phyloP scores from a whole-genome alignment of 1,140 invertebrate genomes.

The Pemphigus obesinymphae region DNA sequence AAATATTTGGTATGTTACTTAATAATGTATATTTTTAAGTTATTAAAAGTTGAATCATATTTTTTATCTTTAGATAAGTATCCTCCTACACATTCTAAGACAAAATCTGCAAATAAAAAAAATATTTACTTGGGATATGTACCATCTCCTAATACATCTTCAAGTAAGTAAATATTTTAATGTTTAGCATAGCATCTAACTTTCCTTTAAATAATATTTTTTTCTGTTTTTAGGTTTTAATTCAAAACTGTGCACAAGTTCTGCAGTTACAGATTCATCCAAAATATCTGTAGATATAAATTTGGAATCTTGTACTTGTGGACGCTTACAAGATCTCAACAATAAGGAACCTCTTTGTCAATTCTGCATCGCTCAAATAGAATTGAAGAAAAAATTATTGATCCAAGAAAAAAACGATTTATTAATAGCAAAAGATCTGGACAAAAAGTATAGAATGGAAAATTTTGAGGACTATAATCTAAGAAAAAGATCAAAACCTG shows the following conservation, averaged over 20 bases:
- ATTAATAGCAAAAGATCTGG: background rate
- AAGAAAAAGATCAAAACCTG: constrained; percentile 13
- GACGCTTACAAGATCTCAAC: background rate
- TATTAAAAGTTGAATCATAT: background rate
- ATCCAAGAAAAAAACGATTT: constrained; percentile 15
- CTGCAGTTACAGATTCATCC: background rate
- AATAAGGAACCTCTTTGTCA: background rate
- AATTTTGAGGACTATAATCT: background rate
- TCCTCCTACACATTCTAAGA: background rate
- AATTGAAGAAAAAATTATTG: background rate
- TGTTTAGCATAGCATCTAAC: background rate
- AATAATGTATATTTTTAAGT: background rate
- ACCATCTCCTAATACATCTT: background rate
- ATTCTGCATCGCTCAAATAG: constrained; percentile 4
- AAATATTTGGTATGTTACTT: constrained; percentile 19
- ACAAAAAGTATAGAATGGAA: background rate
- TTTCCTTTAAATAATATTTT: too few species aligned
- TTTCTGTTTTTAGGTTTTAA: background rate
- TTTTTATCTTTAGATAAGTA: background rate
- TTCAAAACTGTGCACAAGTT: background rate
- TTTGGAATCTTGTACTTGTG: constrained; percentile 25
- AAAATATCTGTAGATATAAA: background rate
- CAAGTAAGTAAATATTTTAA: background rate
- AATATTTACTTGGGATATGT: background rate
- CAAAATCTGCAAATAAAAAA: background rate